phyloP scores from a whole-genome alignment of 2,113 vertebrate species.

The Notiomystis cincta region DNA sequence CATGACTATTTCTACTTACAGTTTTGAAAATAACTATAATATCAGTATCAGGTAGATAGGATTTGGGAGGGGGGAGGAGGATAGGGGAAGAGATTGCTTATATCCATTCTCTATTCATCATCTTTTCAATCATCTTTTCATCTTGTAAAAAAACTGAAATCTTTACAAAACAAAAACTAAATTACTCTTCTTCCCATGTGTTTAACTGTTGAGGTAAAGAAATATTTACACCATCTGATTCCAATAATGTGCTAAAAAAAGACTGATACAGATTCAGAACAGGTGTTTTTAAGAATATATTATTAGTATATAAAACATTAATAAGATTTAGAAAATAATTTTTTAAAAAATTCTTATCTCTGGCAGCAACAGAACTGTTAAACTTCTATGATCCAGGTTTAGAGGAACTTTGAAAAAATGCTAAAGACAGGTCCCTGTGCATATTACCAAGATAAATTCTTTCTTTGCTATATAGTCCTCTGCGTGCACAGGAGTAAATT shows the following conservation, averaged over 20 bases:
- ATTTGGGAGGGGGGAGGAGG: neutral
- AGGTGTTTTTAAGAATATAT: neutral
- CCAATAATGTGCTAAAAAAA: neutral
- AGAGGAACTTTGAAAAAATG: neutral
- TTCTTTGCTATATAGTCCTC: neutral
- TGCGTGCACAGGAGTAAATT: neutral
- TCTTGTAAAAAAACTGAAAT: neutral
- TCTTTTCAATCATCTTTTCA: neutral
- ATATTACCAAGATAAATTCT: neutral
- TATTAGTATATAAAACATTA: neutral
- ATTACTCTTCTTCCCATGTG: neutral
- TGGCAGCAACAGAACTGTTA: neutral
- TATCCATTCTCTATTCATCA: neutral
- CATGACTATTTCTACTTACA: neutral
- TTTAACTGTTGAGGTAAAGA: neutral
- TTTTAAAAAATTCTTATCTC: rapidly evolving
- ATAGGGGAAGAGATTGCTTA: neutral
- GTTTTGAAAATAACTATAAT: neutral
- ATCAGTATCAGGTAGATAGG: neutral
- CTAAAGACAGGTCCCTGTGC: neutral
- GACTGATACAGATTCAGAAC: neutral
- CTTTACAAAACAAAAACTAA: neutral
- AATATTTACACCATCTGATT: neutral
- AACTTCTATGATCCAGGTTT: neutral
- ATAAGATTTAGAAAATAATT: neutral